Conservation (phyloP, 2,113 vertebrate genomes). For the Canis aureus region DNA sequence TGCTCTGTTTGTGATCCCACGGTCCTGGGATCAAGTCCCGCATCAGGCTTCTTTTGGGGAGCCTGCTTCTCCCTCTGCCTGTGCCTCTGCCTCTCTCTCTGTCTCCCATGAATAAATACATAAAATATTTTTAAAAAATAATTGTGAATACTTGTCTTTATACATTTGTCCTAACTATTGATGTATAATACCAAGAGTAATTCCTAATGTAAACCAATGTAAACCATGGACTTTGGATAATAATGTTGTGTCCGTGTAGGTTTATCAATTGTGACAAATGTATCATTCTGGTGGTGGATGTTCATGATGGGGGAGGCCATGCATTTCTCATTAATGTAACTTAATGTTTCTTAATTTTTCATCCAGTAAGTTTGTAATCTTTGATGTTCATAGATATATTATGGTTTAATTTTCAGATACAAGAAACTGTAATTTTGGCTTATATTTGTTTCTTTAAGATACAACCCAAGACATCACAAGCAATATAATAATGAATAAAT, state of each 20-base stretch:
- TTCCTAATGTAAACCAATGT: neutral
- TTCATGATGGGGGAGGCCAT: neutral
- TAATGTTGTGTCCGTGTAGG: neutral
- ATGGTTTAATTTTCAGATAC: constrained; percentile 40
- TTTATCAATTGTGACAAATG: neutral
- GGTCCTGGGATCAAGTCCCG: too few relatives aligned
- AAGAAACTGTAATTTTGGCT: neutral
- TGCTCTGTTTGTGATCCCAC: too few relatives aligned
- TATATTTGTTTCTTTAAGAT: constrained; percentile 24
- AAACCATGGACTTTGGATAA: neutral
- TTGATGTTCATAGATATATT: neutral
- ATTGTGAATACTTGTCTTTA: neutral
- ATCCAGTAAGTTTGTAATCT: neutral
- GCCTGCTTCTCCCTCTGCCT: too few relatives aligned
- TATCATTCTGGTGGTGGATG: neutral
- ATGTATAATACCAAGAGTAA: neutral
- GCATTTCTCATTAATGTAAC: neutral
- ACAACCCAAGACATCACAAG: neutral
- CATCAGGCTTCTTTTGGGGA: too few relatives aligned
- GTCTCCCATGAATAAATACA: too few relatives aligned
- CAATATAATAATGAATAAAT: neutral
- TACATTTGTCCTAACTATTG: neutral
- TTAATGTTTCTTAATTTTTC: neutral
- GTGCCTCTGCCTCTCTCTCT: too few relatives aligned
- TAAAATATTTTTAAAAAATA: too few relatives aligned